Conservation (phyloP, 1,140 invertebrate genomes). For the Proctacanthus coquilletti region DNA sequence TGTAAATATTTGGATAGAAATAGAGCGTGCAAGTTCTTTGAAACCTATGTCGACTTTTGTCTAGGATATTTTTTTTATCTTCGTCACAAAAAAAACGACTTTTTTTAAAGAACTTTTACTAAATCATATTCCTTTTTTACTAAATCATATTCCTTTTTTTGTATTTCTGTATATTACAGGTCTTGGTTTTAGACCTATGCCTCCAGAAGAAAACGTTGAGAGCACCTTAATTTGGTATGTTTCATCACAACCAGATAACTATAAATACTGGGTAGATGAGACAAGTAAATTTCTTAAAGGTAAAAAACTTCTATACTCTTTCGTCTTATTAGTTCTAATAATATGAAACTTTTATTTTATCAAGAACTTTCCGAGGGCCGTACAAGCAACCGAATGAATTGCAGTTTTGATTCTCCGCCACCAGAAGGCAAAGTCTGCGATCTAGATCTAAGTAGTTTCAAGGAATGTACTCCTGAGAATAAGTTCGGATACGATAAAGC, state of each 20-base stretch:
- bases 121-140: too few relatives aligned
- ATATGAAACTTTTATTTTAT: too few relatives aligned
- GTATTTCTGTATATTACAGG: constrained; percentile 34
- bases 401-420: constrained; percentile 20
- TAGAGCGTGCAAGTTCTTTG: too few relatives aligned
- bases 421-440: constrained; percentile 20
- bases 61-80: too few relatives aligned
- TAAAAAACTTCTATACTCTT: too few relatives aligned
- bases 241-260: constrained; percentile 59
- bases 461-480: constrained; percentile 42
- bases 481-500: constrained; percentile 61
- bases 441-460: constrained; percentile 15
- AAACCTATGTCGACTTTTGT: too few relatives aligned
- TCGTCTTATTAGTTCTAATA: too few relatives aligned
- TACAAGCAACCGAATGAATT: constrained; percentile 26
- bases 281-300: constrained; percentile 34
- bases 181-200: constrained; percentile 86
- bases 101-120: too few relatives aligned
- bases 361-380: too few relatives aligned
- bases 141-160: not conserved
- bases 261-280: constrained; percentile 60
- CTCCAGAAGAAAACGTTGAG: constrained; percentile 71
- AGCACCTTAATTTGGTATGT: constrained; percentile 90
- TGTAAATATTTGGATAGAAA: too few relatives aligned
- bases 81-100: too few relatives aligned